phyloP scores from a whole-genome alignment of 2,888 invertebrate genomes.

The Hipparchia sbordonii region DNA sequence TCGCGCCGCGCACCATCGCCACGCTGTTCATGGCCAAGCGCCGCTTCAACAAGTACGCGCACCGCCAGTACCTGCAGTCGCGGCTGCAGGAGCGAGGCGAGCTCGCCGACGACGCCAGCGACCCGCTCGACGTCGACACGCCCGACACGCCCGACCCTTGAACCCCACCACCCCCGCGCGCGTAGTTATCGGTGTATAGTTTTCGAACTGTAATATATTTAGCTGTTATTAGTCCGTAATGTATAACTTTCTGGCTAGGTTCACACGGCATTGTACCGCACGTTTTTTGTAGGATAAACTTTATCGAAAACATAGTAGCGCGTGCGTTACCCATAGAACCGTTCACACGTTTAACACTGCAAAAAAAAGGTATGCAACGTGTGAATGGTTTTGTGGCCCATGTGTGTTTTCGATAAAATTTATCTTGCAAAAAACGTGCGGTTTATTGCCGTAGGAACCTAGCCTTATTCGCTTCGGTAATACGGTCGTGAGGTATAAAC shows the following conservation, averaged over 20 bases:
- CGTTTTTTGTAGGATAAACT: too few relatives aligned
- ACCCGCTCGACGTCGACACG: too few relatives aligned
- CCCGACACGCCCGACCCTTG: slow-evolving; percentile 23
- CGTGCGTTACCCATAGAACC: too few relatives aligned
- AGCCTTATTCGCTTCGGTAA: slow-evolving; percentile 69
- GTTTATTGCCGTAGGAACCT: too few relatives aligned
- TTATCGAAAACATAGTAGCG: too few relatives aligned
- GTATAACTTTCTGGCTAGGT: slow-evolving; percentile 45
- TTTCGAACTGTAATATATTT: slow-evolving; percentile 54
- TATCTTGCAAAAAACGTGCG: too few relatives aligned
- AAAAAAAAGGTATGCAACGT: too few relatives aligned
- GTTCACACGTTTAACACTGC: too few relatives aligned
- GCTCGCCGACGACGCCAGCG: too few relatives aligned
- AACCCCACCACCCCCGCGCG: slow-evolving; percentile 14
- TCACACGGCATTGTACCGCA: too few relatives aligned
- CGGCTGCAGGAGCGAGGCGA: slow-evolving; percentile 43
- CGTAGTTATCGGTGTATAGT: slow-evolving; percentile 16
- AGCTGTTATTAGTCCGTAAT: slow-evolving; percentile 61
- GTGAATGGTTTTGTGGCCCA: too few relatives aligned
- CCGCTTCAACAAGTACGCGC: slow-evolving; percentile 81
- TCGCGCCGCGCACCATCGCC: slow-evolving; percentile 78
- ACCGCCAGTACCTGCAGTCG: slow-evolving; percentile 72
- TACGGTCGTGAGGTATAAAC: slow-evolving; percentile 69
- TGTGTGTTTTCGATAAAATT: too few relatives aligned
- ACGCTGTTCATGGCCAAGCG: slow-evolving; percentile 81